These are phyloP conservation scores for Zaprionus ghesquierei DNA, from an alignment of 1,140 invertebrate species.

Conservation along the genomic window DNA sequence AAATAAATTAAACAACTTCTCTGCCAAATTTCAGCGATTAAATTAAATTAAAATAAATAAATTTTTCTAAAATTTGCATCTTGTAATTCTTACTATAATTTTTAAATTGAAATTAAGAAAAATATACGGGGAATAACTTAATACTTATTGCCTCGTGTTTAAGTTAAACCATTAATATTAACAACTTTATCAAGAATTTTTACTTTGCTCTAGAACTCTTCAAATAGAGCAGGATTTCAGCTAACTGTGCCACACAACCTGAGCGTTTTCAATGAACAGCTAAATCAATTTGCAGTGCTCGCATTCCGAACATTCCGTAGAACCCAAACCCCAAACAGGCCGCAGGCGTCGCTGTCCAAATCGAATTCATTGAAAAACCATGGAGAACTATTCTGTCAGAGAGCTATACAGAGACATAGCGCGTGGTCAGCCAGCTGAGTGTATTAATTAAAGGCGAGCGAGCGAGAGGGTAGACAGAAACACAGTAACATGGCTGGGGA, in stretches of 20 bases:
- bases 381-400: constrained; percentile 1
- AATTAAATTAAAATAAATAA: too few relatives aligned
- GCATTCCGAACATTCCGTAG: not conserved
- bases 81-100: too few relatives aligned
- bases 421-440: constrained; percentile 36
- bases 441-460: constrained; percentile 34
- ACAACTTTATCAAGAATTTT: too few relatives aligned
- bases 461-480: not conserved
- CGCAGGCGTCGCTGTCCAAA: constrained; percentile 35
- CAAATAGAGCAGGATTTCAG: not conserved
- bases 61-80: too few relatives aligned
- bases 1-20: too few relatives aligned
- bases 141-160: too few relatives aligned
- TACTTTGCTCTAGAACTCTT: not conserved
- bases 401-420: constrained; percentile 21
- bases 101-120: too few relatives aligned
- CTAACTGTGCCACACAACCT: not conserved
- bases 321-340: not conserved
- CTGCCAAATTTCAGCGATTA: too few relatives aligned
- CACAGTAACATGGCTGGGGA: not conserved
- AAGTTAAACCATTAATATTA: too few relatives aligned
- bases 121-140: too few relatives aligned
- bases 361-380: constrained; percentile 36
- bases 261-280: not conserved
- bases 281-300: not conserved